phyloP scores from a whole-genome alignment of 2,113 vertebrate genomes.

The Oreochromis aureus region DNA sequence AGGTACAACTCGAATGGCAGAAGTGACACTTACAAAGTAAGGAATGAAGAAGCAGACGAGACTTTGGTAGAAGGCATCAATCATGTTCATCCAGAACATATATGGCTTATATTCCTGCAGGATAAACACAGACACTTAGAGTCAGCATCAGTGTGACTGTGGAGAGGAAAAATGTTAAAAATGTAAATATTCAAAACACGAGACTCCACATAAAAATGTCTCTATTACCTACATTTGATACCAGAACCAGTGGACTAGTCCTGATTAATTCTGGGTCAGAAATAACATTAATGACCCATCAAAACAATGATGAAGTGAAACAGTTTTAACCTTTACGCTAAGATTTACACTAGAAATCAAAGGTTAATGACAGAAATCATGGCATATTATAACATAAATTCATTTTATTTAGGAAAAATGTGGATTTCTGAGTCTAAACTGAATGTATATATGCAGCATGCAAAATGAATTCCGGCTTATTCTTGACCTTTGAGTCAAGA shows the following conservation, averaged over 20 bases:
- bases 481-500: not conserved
- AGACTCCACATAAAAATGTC: not conserved
- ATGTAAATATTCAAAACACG: not conserved
- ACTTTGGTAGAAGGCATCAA: slow-evolving; percentile 96
- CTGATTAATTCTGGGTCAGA: not conserved
- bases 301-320: not conserved
- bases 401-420: not conserved
- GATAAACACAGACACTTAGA: not conserved
- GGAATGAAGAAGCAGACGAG: slow-evolving; percentile 95
- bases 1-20: not conserved
- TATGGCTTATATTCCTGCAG: slow-evolving; percentile 89
- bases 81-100: slow-evolving; percentile 98
- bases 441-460: not conserved
- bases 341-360: not conserved
- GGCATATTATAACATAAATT: not conserved
- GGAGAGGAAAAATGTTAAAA: not conserved
- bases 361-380: not conserved
- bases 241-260: not conserved
- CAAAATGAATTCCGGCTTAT: not conserved
- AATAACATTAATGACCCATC: not conserved
- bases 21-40: slow-evolving; percentile 85
- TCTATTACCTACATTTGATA: not conserved
- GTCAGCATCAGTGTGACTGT: not conserved
- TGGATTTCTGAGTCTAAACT: not conserved
- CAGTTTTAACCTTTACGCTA: not conserved